Evolutionary conservation across 2,797 vertebrate species (phyloP).

Genomic region (Limosa lapponica): DNA sequence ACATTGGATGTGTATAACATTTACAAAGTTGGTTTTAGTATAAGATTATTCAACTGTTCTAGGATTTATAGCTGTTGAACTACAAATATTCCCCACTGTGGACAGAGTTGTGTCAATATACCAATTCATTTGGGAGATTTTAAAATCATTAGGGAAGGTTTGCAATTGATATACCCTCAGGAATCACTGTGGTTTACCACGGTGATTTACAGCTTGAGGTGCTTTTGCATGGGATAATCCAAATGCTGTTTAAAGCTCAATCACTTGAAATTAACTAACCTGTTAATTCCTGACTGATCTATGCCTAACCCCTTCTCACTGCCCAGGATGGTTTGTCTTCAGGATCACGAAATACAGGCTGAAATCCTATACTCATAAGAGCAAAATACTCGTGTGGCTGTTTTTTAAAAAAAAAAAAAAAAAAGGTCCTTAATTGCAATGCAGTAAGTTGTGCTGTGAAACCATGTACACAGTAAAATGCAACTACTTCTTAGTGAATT

Average conservation of each 20-base stretch:
- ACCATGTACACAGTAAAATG: not conserved
- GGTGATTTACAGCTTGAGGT: constrained; percentile 71
- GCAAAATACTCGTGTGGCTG: not conserved
- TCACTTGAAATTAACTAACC: constrained; percentile 73
- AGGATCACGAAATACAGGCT: constrained; percentile 28
- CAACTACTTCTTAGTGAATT: not conserved
- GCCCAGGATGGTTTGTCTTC: not conserved
- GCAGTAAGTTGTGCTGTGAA: not conserved
- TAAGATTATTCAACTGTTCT: constrained; percentile 46
- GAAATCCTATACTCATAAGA: not conserved
- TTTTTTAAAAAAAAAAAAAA: not conserved
- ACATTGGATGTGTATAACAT: not conserved
- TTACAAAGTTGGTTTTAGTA: constrained; percentile 31
- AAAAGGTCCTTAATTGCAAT: not conserved
- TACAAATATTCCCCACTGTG: constrained; percentile 71
- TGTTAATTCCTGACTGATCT: constrained; percentile 57
- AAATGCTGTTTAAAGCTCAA: constrained; percentile 65
- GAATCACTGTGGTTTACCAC: constrained; percentile 59
- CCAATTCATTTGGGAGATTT: constrained; percentile 74
- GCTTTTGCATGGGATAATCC: constrained; percentile 71
- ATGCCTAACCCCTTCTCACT: constrained; percentile 25
- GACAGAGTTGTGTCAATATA: constrained; percentile 71
- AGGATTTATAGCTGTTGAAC: constrained; percentile 54
- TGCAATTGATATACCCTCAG: constrained; percentile 48
- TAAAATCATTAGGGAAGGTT: constrained; percentile 76